phyloP scores from a whole-genome alignment of 2,797 vertebrate species.

The Babyrousa celebensis region DNA sequence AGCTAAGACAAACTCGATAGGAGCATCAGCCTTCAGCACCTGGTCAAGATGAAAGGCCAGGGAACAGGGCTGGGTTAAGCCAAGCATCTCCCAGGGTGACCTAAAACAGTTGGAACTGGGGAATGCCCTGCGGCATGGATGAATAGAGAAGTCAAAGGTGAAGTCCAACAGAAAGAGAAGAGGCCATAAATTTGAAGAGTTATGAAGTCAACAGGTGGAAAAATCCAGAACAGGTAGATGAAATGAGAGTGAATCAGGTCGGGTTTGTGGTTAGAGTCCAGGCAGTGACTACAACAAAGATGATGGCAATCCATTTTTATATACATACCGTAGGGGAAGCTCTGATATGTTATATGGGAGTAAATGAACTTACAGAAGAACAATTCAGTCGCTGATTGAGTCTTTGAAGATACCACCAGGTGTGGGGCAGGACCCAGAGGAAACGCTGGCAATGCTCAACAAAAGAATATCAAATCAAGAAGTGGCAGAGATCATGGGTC shows the following conservation, averaged over 20 bases:
- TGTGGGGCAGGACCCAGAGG: neutral
- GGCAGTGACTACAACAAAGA: neutral
- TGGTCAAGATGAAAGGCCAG: neutral
- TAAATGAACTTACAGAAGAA: neutral
- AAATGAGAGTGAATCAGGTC: neutral
- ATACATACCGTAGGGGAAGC: neutral
- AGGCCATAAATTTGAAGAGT: neutral
- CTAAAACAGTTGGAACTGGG: neutral
- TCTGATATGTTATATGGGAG: neutral
- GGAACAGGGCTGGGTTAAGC: neutral
- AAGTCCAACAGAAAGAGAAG: neutral
- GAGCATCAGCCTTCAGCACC: neutral
- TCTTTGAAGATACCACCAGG: neutral
- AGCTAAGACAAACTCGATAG: neutral
- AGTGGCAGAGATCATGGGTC: neutral
- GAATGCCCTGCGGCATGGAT: neutral
- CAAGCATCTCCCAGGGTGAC: neutral
- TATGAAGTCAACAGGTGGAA: neutral
- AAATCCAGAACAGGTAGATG: neutral
- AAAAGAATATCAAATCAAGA: constrained; percentile 8
- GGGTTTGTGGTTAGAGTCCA: neutral
- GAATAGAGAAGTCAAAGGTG: neutral
- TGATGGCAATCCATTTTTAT: neutral
- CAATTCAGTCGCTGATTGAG: neutral
- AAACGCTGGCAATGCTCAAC: constrained; percentile 1